Percentiles rank a stretch among this genome's conserved stretches.
Conservation (phyloP, 35 echinoderm and acorn worm genomes). For the Patiria miniata region DNA sequence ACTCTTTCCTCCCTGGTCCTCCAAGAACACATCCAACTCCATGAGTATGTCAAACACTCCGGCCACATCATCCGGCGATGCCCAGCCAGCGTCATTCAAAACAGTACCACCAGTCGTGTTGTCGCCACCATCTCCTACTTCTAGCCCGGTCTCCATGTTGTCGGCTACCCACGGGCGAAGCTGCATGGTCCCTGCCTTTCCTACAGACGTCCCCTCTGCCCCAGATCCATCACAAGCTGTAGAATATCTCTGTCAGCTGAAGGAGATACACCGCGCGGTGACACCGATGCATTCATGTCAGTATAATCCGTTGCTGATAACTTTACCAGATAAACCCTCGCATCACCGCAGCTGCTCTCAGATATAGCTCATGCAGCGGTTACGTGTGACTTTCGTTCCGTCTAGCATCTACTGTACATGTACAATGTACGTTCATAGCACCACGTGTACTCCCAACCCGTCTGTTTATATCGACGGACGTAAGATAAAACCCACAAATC, state of each 20-base stretch:
- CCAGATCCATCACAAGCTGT: not conserved
- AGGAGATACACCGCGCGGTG: not conserved
- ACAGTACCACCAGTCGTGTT: not conserved
- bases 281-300: not conserved
- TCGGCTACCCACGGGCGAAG: not conserved
- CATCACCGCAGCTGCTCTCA: too few relatives aligned
- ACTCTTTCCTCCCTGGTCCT: not conserved
- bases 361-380: too few relatives aligned
- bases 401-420: too few relatives aligned
- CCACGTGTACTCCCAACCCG: not conserved
- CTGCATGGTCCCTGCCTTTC: not conserved
- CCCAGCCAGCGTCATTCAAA: not conserved
- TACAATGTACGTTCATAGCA: not conserved
- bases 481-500: constrained; percentile 14
- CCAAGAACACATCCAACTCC: constrained; percentile 39
- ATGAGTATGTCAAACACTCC: constrained; percentile 33
- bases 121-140: not conserved
- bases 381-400: too few relatives aligned
- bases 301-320: constrained; percentile 15
- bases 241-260: not conserved
- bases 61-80: not conserved
- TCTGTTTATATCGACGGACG: too few relatives aligned
- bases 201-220: not conserved
- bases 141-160: constrained; percentile 9
- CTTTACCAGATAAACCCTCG: constrained; percentile 8